phyloP scores from a whole-genome alignment of 2,888 invertebrate species.

The Macropis europaea region DNA sequence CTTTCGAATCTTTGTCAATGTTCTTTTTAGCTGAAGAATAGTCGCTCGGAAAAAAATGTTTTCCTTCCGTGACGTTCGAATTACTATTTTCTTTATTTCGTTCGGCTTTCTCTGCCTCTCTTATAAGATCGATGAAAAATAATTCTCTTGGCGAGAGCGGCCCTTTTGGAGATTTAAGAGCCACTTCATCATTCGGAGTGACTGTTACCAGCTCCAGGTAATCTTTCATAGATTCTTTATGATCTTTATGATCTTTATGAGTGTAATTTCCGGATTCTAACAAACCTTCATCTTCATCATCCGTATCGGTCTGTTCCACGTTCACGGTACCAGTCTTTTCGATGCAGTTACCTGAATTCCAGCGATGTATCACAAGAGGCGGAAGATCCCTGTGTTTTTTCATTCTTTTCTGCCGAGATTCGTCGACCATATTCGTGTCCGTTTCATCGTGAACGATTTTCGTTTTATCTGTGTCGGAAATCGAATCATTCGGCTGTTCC shows the following conservation, averaged over 20 bases:
- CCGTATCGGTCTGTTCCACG: constrained; percentile 19
- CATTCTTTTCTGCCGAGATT: neutral
- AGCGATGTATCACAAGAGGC: constrained; percentile 63
- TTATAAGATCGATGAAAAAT: constrained; percentile 78
- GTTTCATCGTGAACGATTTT: neutral
- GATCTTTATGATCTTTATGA: constrained; percentile 14
- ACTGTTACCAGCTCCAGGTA: constrained; percentile 64
- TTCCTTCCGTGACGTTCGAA: neutral
- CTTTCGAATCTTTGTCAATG: neutral
- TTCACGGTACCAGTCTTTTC: constrained; percentile 47
- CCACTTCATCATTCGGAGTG: constrained; percentile 45
- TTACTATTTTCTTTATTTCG: neutral
- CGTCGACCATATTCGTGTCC: neutral
- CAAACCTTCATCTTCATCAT: neutral
- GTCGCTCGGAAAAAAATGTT: constrained; percentile 40
- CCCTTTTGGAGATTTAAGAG: constrained; percentile 37
- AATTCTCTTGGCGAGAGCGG: constrained; percentile 78
- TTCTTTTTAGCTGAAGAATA: neutral
- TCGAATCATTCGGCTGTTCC: neutral
- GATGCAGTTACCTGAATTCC: constrained; percentile 49
- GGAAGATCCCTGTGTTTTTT: constrained; percentile 49
- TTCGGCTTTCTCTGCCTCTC: constrained; percentile 68
- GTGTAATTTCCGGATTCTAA: neutral
- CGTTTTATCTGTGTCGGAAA: neutral
- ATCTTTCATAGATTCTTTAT: constrained; percentile 55